phyloP scores from a whole-genome alignment of 2,113 vertebrate species.

The Rhodinocichla rosea region DNA sequence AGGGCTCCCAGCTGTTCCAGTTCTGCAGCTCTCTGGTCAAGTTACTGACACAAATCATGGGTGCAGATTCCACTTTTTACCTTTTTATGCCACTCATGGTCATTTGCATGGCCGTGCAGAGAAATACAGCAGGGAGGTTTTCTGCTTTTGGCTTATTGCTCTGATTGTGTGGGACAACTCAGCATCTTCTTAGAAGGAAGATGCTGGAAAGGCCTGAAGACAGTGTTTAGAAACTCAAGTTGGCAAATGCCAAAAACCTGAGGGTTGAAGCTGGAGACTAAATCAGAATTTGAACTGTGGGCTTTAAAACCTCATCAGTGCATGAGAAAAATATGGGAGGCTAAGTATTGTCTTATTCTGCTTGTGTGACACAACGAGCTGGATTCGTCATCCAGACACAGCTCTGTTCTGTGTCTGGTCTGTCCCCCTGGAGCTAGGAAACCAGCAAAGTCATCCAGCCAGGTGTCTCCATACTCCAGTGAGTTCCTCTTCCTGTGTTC shows the following conservation, averaged over 20 bases:
- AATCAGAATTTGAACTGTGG: neutral
- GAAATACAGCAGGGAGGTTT: neutral
- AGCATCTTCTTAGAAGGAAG: neutral
- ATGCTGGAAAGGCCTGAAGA: neutral
- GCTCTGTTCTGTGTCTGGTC: neutral
- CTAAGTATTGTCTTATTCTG: neutral
- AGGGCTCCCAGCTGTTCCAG: neutral
- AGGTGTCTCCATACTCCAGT: neutral
- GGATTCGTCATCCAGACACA: neutral
- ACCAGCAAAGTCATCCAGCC: neutral
- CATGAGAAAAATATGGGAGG: neutral
- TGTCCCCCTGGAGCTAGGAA: neutral
- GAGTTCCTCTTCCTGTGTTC: slow-evolving; percentile 26
- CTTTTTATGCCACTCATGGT: neutral
- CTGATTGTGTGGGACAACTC: neutral
- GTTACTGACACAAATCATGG: neutral
- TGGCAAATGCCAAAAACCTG: neutral
- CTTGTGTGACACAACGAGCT: neutral
- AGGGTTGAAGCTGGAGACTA: neutral
- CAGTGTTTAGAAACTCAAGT: neutral
- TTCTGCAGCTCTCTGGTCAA: neutral
- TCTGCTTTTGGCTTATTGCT: neutral
- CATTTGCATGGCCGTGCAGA: neutral
- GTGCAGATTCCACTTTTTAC: neutral
- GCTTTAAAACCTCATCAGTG: neutral